A percentile compares a stretch with the other conserved stretches of the same genome.
phyloP scores from a whole-genome alignment of 2,888 invertebrate genomes.

The Aporophyla nigra region DNA sequence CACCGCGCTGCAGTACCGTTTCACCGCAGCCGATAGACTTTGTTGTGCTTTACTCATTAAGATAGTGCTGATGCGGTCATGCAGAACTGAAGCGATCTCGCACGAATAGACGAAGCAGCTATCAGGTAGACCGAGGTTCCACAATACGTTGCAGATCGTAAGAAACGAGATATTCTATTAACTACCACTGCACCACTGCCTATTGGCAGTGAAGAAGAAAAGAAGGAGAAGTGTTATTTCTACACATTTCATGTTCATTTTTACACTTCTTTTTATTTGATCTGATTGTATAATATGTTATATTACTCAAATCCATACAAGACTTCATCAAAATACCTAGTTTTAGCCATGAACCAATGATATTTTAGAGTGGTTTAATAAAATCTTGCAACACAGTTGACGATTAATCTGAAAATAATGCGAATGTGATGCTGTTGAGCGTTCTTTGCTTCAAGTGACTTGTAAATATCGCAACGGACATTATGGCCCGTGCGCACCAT shows the following conservation, averaged over 20 bases:
- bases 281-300: neutral
- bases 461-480: slow-evolving; percentile 19
- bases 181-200: neutral
- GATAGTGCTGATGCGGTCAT: slow-evolving; percentile 8
- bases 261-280: neutral
- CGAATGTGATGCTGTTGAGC: neutral
- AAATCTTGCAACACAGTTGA: neutral
- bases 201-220: no score
- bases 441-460: neutral
- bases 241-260: no score
- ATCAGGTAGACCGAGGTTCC: neutral
- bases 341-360: neutral
- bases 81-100: slow-evolving; percentile 12
- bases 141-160: neutral
- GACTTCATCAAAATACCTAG: neutral
- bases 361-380: neutral
- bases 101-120: slow-evolving; percentile 11
- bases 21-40: slow-evolving; percentile 18
- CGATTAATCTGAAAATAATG: neutral
- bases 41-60: slow-evolving; percentile 11
- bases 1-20: slow-evolving; percentile 43
- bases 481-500: neutral
- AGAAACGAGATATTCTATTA: neutral
- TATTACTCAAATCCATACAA: neutral
- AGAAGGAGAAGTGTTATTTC: no score